A percentile compares a stretch with the other conserved stretches of the same genome.
phyloP scores from a whole-genome alignment of 2,797 vertebrate genomes.

The Brachymystax lenok region DNA sequence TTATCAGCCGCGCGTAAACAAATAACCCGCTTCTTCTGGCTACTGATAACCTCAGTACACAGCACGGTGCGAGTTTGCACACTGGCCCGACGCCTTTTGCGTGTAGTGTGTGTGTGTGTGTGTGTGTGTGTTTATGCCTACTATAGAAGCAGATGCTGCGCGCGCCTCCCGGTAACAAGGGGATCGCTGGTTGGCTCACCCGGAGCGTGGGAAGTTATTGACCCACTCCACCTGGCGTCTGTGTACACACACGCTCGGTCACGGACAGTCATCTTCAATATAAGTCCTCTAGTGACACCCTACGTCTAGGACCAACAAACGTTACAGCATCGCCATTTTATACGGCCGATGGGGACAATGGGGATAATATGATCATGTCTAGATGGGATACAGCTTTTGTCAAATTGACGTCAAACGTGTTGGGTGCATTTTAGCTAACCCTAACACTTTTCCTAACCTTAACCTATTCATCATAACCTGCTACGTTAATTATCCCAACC shows the following conservation, averaged over 20 bases:
- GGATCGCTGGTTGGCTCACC: conserved; percentile 46
- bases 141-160: conserved; percentile 61
- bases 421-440: too few relatives aligned
- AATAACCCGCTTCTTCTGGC: conserved; percentile 58
- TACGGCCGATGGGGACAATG: neutral
- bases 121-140: conserved; percentile 28
- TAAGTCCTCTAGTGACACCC: neutral
- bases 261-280: conserved; percentile 31
- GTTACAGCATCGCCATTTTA: conserved; percentile 46
- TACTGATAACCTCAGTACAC: conserved; percentile 56
- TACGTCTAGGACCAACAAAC: conserved; percentile 49
- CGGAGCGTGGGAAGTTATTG: conserved; percentile 71
- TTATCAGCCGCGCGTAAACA: conserved; percentile 64
- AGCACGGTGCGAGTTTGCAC: neutral
- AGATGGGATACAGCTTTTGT: too few relatives aligned
- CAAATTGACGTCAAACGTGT: too few relatives aligned
- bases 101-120: conserved; percentile 31
- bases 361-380: neutral
- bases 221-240: conserved; percentile 70
- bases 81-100: conserved; percentile 62
- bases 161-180: conserved; percentile 61
- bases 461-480: too few relatives aligned
- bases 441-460: too few relatives aligned
- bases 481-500: too few relatives aligned
- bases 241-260: conserved; percentile 17